These are phyloP conservation scores for Agrochola lychnidis DNA, from an alignment of 2,888 invertebrate species.

Conservation along the genomic window DNA sequence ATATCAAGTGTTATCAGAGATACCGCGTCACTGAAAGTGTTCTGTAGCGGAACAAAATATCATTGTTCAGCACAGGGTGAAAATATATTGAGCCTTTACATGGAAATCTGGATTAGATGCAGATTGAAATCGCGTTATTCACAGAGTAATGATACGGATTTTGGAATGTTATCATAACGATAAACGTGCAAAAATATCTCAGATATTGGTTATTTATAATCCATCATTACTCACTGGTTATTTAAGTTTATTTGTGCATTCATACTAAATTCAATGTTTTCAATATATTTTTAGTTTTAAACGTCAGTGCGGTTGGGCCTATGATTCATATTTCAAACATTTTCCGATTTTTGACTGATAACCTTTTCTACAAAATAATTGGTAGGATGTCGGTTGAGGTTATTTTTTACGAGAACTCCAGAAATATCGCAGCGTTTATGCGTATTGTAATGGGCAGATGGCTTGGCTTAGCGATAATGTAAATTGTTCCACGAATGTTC, in stretches of 20 bases:
- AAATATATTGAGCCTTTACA: conserved; percentile 36
- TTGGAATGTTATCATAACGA: conserved; percentile 36
- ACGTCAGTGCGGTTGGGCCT: conserved; percentile 26
- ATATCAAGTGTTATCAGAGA: conserved; percentile 64
- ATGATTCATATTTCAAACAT: conserved; percentile 49
- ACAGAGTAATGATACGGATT: conserved; percentile 29
- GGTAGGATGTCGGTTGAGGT: conserved; percentile 40
- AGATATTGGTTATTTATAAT: conserved; percentile 45
- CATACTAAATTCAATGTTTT: conserved; percentile 25
- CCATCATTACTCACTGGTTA: conserved; percentile 38
- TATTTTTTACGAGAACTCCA: conserved; percentile 38
- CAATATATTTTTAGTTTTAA: conserved; percentile 33
- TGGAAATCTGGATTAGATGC: conserved; percentile 57
- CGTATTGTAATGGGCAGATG: conserved; percentile 32
- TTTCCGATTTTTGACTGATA: conserved; percentile 34
- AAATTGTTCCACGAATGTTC: conserved; percentile 46
- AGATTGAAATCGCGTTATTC: conserved; percentile 36
- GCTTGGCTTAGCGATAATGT: conserved; percentile 40
- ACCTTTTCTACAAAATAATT: conserved; percentile 35
- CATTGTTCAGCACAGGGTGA: conserved; percentile 18
- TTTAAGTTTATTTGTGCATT: conserved; percentile 33
- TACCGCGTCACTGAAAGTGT: conserved; percentile 52
- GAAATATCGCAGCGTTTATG: conserved; percentile 45
- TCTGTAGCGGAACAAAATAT: conserved; percentile 45
- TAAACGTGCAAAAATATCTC: conserved; percentile 33